Percentiles rank a stretch among this genome's conserved stretches.
Evolutionary conservation across 2,797 vertebrate genomes (phyloP).

Genomic region (Triplophysa bombifrons): DNA sequence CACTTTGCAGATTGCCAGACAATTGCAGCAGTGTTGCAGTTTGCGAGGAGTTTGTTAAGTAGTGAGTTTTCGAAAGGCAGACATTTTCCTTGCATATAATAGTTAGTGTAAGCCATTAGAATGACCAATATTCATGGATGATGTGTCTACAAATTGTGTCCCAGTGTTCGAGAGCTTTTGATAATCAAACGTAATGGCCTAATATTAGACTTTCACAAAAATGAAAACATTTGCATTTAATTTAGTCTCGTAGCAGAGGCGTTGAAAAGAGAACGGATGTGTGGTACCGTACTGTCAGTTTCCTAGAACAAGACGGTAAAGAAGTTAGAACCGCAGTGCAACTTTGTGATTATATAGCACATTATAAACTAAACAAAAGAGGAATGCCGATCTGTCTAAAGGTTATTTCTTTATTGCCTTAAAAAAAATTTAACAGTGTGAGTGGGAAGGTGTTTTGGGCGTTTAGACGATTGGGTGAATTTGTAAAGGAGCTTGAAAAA

Average conservation of each 20-base stretch:
- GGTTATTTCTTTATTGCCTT: background rate
- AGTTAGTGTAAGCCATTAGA: background rate
- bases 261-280: background rate
- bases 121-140: no score
- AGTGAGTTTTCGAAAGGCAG: background rate
- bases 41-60: background rate
- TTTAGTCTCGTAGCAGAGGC: background rate
- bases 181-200: background rate
- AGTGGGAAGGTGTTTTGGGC: slow-evolving; percentile 11
- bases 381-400: slow-evolving; percentile 25
- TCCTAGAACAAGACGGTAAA: background rate
- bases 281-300: background rate
- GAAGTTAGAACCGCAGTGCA: background rate
- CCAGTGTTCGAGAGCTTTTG: background rate
- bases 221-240: background rate
- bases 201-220: background rate
- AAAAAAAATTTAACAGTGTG: slow-evolving; percentile 2
- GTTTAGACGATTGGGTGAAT: background rate
- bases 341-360: background rate
- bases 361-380: background rate
- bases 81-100: background rate
- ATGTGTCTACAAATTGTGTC: no score
- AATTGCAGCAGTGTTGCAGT: background rate
- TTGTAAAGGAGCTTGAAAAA: background rate
- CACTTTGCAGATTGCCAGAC: background rate